Evolutionary conservation across 1,140 invertebrate genomes (phyloP).

Genomic region (silkworm (Bombyx mori)): DNA sequence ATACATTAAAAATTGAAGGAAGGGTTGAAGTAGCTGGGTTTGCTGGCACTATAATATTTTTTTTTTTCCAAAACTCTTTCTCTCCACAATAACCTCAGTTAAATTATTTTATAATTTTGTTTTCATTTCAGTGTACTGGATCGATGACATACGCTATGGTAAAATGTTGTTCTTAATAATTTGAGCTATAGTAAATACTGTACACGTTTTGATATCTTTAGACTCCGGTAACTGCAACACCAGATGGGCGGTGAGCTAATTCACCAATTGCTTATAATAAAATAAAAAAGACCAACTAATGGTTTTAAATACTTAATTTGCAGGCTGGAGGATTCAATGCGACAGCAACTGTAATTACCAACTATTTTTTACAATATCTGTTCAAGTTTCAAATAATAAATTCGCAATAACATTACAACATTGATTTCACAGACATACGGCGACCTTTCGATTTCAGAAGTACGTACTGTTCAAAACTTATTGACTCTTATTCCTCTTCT

Average conservation of each 20-base stretch:
- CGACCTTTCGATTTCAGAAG: conserved; percentile 18
- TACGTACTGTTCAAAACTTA: conserved; percentile 2
- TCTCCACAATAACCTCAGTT: neutral
- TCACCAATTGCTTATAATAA: too few relatives aligned
- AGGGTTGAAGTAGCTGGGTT: neutral
- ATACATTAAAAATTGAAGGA: too few relatives aligned
- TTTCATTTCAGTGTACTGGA: conserved; percentile 20
- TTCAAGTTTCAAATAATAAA: neutral
- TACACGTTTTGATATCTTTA: too few relatives aligned
- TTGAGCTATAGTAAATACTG: neutral
- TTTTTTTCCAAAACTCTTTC: neutral
- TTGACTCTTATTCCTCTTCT: neutral
- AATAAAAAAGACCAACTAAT: neutral
- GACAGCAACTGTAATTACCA: conserved; percentile 15
- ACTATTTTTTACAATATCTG: neutral
- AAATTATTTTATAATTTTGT: conserved; percentile 5
- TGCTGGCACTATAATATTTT: neutral
- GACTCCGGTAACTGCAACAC: too few relatives aligned
- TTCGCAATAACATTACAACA: neutral
- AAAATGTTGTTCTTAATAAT: conserved; percentile 6
- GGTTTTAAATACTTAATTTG: conserved; percentile 7
- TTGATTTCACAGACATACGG: conserved; percentile 13
- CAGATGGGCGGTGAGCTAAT: too few relatives aligned
- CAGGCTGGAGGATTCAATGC: conserved; percentile 25
- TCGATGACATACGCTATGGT: conserved; percentile 22